Evolutionary conservation across 2,888 invertebrate species (phyloP), one percentile per base, ranked within the genome.

Genomic region (Imbricaverruca yamaguchii): DNA sequence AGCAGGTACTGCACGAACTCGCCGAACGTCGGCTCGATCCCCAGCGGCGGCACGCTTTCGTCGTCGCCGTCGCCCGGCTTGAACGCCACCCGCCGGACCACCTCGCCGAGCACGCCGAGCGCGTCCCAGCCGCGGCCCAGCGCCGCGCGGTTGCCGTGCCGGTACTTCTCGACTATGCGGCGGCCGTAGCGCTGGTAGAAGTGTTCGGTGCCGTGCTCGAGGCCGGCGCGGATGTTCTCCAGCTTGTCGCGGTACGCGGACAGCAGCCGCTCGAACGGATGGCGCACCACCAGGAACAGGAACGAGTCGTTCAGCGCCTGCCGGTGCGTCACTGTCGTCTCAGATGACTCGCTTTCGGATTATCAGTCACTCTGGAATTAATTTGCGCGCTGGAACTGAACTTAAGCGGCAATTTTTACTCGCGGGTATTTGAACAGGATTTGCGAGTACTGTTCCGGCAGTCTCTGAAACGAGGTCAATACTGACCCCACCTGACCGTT

Each of bases 161-260:
- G 86, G 84, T 88, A 90, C 83, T 87, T 88, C 79, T 85, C 84
- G 15, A 90, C 89, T 74, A 90, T 90, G 83, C 86, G 85, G 69
- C 86, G 84, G 0, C 90, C 90, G 84, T 88, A 90, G 82, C 87
- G 87, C 81, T 86, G 85, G 84, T 89, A 89, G 85, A 89, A 90
- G 85, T 89, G 89, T 59, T 86, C 85, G 61, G 88, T 89, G 39
- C 89, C 89, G 83, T 89, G 88, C 83, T 88, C 87, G 57, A 86
- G 85, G n/a, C 88, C 87, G 78, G 84, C 81, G 63, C 84, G 83
- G 63, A 65, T 67, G 84, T 88, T 87, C 83, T 88, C 88, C 84
- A 97, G 91, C 88, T 91, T 91, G 85, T 91, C 90, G 55, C 90
- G 86, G 84, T 89, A 91, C 0, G 91, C 91, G 8, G 91, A 91